Conservation (phyloP, 2,113 vertebrate species). For the Lutjanus erythropterus region DNA sequence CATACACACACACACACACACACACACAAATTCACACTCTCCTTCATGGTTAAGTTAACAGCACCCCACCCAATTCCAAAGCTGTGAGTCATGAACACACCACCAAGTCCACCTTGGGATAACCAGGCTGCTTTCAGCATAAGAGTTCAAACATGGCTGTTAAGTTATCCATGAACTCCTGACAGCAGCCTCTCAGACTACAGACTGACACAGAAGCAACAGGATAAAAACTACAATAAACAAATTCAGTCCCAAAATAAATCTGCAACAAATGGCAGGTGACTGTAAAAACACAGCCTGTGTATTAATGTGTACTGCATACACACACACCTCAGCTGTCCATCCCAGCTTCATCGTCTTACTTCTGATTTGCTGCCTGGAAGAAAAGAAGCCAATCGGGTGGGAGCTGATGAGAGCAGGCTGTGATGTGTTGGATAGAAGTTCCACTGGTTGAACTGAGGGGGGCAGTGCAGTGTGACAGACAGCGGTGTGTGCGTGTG, state of each 20-base stretch:
- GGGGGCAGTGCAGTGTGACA: constrained; percentile 61
- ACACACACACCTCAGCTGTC: neutral
- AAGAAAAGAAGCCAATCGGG: neutral
- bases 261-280: neutral
- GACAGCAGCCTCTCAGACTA: neutral
- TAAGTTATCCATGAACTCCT: constrained; percentile 6
- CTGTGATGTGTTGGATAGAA: neutral
- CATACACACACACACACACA: constrained; percentile 35
- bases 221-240: neutral
- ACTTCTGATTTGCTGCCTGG: constrained; percentile 5
- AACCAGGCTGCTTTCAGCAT: neutral
- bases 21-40: too few species aligned
- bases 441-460: constrained; percentile 27
- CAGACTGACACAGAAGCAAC: neutral
- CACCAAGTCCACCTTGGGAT: neutral
- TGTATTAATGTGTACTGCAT: neutral
- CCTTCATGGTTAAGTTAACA: constrained; percentile 52
- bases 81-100: constrained; percentile 60
- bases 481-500: constrained; percentile 6
- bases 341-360: neutral
- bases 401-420: neutral
- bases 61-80: constrained; percentile 71
- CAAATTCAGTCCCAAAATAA: neutral
- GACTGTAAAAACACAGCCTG: neutral
- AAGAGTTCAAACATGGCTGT: neutral